Evolutionary conservation across 2,797 vertebrate species (phyloP), one percentile per base, ranked within the genome.

Genomic region (Sebastes kiyomatsui): DNA sequence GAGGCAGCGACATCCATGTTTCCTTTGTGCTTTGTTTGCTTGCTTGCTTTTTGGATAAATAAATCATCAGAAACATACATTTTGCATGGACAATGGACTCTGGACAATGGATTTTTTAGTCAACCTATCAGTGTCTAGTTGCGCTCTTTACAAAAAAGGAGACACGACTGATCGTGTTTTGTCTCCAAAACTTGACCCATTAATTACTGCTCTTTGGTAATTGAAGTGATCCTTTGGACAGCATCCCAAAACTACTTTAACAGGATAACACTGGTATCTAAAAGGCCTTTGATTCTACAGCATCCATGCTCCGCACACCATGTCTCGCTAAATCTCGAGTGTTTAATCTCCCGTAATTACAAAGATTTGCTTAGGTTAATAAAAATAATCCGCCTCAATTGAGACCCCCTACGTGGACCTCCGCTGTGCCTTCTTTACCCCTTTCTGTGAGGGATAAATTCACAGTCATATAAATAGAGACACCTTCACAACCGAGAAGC

Each of bases 271-370:
- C 65, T 46, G 71, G 82, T 52, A 84, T 83, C 75, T 91, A 79
- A 88, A 89, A 92, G 91, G 83, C 81, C 81, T 90, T 89, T 88
- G 80, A 92, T 85, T 88, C 80, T 68, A 68, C 79, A 85, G 73
- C 87, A 91, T 85, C 81, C 90, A 87, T 82, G 86, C 83, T 81
- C 65, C 77, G 77, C 90, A 87, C 91, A 90, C 93, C 90, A 84
- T 38, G 90, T 87, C 86, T 87, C 85, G 77, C 87, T 94, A 93
- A 96, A 94, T 94, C 95, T 94, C 82, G 82, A 93, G 91, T 89
- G 93, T 92, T 92, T 95, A 95, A 95, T 96, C 95, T 95, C 93
- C 83, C 77, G 84, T 95, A 95, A 96, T 96, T 95, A 94, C 95
- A 93, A 91, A 95, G 94, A 95, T 96, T 95, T 95, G 91, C 93